Conservation (phyloP, 2,888 invertebrate species). For the Tortricodes alternella region DNA sequence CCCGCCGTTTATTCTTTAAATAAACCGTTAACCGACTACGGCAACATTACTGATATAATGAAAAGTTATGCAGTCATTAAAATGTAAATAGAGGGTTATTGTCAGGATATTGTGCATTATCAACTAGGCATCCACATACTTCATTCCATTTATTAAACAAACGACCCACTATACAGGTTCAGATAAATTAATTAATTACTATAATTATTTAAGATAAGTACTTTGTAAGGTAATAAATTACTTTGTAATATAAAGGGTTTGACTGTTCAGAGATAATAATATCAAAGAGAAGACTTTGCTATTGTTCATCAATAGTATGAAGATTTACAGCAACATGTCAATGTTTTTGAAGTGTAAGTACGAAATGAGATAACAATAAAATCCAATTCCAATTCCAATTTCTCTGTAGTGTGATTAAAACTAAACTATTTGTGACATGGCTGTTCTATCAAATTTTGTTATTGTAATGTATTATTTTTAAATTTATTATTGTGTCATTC, state of each 20-base stretch:
- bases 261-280: not conserved
- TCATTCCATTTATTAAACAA: constrained; percentile 1
- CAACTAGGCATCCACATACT: not conserved
- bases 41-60: not conserved
- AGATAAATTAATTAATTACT: constrained; percentile 12
- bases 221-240: constrained; percentile 2
- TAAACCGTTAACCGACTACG: not conserved
- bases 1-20: not conserved
- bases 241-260: constrained; percentile 2
- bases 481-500: no score
- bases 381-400: no score
- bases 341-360: no score
- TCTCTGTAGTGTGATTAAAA: no score
- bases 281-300: not conserved
- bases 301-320: not conserved
- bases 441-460: no score
- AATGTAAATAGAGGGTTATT: constrained; percentile 1
- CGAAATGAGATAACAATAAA: no score
- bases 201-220: constrained; percentile 7
- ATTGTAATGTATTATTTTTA: no score
- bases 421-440: no score
- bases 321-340: not conserved
- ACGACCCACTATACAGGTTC: not conserved
- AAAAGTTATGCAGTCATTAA: not conserved
- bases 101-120: constrained; percentile 3